Percentiles rank a stretch among this genome's conserved stretches.
Evolutionary conservation across 2,797 vertebrate species (phyloP).

Genomic region (Cichlasoma orientale): DNA sequence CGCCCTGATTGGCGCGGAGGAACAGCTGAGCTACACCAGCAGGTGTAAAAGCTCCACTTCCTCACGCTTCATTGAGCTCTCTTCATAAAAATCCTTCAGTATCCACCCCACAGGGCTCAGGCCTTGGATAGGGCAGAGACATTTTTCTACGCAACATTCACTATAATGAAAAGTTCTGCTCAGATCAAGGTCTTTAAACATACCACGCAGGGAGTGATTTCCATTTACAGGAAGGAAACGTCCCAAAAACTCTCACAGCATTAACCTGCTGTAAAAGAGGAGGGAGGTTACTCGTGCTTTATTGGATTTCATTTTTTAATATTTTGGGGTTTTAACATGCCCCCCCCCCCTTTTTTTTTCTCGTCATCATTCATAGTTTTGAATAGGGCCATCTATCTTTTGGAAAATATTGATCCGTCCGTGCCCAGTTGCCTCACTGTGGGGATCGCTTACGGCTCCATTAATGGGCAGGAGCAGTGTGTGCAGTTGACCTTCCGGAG

Average conservation of each 20-base stretch:
- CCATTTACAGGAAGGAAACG: slow-evolving; percentile 28
- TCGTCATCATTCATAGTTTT: neutral
- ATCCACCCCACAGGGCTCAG: slow-evolving; percentile 29
- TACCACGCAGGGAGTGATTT: slow-evolving; percentile 34
- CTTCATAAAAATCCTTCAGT: slow-evolving; percentile 38
- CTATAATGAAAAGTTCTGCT: slow-evolving; percentile 49
- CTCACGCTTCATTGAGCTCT: slow-evolving; percentile 45
- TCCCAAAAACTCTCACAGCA: neutral
- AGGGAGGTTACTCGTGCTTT: slow-evolving; percentile 31
- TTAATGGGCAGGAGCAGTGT: slow-evolving; percentile 40
- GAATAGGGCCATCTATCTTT: slow-evolving; percentile 10
- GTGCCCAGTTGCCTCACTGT: slow-evolving; percentile 29
- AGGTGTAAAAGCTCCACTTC: slow-evolving; percentile 41
- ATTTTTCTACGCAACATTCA: slow-evolving; percentile 37
- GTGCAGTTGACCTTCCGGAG: slow-evolving; percentile 27
- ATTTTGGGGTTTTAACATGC: slow-evolving; percentile 10
- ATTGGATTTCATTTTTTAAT: slow-evolving; percentile 52
- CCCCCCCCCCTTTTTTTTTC: slow-evolving; percentile 21
- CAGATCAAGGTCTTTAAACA: slow-evolving; percentile 56
- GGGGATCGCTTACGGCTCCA: slow-evolving; percentile 48
- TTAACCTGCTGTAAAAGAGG: slow-evolving; percentile 20
- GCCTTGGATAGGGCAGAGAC: slow-evolving; percentile 15
- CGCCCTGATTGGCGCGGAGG: neutral
- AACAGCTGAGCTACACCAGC: slow-evolving; percentile 33
- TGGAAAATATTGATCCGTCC: slow-evolving; percentile 43